Conservation (phyloP, 2,888 invertebrate genomes). For the Rhogogaster chlorosoma region DNA sequence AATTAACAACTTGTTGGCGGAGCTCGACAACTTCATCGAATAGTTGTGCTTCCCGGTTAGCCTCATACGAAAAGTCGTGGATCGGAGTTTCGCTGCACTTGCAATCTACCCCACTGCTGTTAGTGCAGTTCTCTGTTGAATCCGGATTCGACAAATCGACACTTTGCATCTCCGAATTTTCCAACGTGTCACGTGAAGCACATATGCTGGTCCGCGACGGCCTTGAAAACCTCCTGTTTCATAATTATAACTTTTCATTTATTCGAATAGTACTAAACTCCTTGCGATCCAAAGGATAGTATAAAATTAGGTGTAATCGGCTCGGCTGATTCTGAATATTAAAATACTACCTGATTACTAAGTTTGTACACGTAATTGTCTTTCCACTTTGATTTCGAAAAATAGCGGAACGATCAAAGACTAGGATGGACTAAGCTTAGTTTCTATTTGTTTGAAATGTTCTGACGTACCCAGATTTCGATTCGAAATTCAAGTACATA, state of each 20-base stretch:
- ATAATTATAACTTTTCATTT: not conserved
- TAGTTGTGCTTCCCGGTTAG: slow-evolving; percentile 22
- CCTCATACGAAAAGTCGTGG: slow-evolving; percentile 44
- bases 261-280: not conserved
- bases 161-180: slow-evolving; percentile 67
- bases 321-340: not conserved
- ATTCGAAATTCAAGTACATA: slow-evolving; percentile 63
- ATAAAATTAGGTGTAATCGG: not conserved
- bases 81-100: slow-evolving; percentile 22
- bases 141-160: slow-evolving; percentile 55
- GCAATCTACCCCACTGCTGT: slow-evolving; percentile 48
- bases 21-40: slow-evolving; percentile 55
- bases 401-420: not conserved
- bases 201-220: slow-evolving; percentile 55
- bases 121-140: slow-evolving; percentile 53
- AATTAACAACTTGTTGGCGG: slow-evolving; percentile 60
- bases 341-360: not conserved
- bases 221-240: slow-evolving; percentile 57
- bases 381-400: not conserved
- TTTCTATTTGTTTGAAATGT: not conserved
- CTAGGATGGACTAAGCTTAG: not conserved
- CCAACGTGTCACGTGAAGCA: slow-evolving; percentile 52
- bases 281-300: not conserved
- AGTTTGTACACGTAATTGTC: not conserved
- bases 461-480: slow-evolving; percentile 48